Conservation (phyloP, 2,113 vertebrate species). For the Corynorhinus townsendii region DNA sequence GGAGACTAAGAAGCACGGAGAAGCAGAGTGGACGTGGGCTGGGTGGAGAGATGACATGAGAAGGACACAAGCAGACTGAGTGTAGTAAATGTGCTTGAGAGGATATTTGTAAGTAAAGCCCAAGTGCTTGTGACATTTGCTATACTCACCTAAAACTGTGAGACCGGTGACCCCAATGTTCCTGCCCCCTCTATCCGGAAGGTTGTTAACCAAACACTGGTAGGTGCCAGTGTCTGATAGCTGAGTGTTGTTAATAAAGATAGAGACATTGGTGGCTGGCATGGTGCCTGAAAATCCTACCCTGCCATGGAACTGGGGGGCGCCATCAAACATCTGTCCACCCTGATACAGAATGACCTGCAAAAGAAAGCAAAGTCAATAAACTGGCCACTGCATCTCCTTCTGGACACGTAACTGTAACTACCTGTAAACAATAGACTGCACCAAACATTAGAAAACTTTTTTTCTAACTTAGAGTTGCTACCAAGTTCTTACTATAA, state of each 20-base stretch:
- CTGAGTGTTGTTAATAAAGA: conserved; percentile 99
- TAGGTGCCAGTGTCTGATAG: conserved; percentile 98
- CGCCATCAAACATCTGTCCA: conserved; percentile 94
- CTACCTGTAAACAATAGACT: neutral
- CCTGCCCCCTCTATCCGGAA: conserved; percentile 93
- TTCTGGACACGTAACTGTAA: neutral
- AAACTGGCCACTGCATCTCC: neutral
- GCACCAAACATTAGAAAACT: neutral
- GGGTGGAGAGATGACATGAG: neutral
- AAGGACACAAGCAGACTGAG: neutral
- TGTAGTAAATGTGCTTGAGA: rapidly evolving
- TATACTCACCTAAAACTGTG: conserved; percentile 92
- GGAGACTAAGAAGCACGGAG: neutral
- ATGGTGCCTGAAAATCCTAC: conserved; percentile 96
- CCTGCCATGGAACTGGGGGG: conserved; percentile 92
- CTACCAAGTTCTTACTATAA: neutral
- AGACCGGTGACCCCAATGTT: conserved; percentile 97
- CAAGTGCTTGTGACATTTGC: neutral
- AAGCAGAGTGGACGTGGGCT: neutral
- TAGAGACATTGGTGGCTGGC: conserved; percentile 99
- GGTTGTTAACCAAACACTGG: conserved; percentile 99
- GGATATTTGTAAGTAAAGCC: neutral
- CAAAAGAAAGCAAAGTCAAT: conserved; percentile 59
- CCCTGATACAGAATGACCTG: conserved; percentile 99
- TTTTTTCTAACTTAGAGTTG: neutral